phyloP scores from a whole-genome alignment of 2,113 vertebrate genomes.

The Burhinus oedicnemus region DNA sequence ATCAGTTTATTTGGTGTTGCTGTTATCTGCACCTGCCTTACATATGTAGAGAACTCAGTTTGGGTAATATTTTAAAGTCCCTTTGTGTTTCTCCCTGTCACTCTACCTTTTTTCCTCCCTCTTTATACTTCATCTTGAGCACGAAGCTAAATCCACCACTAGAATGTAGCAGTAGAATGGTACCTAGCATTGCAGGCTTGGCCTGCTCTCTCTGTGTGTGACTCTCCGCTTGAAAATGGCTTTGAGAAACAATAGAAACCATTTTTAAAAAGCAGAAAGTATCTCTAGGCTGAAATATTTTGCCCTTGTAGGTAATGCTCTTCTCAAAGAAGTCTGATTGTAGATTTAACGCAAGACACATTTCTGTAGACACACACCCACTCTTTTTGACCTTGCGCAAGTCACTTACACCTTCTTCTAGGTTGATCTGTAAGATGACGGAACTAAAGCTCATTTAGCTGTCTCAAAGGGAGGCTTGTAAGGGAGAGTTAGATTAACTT shows the following conservation, averaged over 20 bases:
- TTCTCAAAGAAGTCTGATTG: not conserved
- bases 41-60: not conserved
- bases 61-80: not conserved
- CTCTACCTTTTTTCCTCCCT: not conserved
- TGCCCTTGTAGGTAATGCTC: not conserved
- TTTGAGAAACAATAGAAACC: not conserved
- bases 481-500: constrained; percentile 46
- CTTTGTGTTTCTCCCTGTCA: not conserved
- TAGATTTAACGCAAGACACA: not conserved
- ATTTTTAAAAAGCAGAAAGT: not conserved
- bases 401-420: not conserved
- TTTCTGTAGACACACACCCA: not conserved
- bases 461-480: constrained; percentile 9
- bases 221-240: not conserved
- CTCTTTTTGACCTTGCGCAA: constrained; percentile 22
- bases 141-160: not conserved
- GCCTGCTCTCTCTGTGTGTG: not conserved
- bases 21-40: not conserved
- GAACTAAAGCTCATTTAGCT: constrained; percentile 45
- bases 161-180: not conserved
- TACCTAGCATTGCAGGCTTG: not conserved
- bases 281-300: not conserved
- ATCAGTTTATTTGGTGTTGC: not conserved
- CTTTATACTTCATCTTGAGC: not conserved
- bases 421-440: not conserved